Evolutionary conservation across 2,888 invertebrate genomes (phyloP), one percentile per base, ranked within the genome.

Genomic region (Eupeodes luniger): DNA sequence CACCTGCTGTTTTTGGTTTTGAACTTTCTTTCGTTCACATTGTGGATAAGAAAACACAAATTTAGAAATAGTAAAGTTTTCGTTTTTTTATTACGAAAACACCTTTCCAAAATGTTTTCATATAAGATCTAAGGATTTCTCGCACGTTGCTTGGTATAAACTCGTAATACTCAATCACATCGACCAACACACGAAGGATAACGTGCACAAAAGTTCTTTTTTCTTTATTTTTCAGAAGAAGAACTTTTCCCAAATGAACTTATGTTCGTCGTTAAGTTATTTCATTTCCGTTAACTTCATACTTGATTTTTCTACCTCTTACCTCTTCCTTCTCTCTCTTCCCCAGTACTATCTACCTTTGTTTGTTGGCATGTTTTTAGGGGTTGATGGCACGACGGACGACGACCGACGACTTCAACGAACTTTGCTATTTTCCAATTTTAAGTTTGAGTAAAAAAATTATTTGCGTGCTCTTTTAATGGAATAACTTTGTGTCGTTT

Each of bases 401-500:
- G 27, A 27, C 27, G 27, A 27, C 27, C 27, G 27, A 27, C 3
- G 27, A 27, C 3, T 27, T 11, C 5, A 16, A 16, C 7, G 44
- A 59, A 72, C 11, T 59, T 57, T 59, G 74, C 34, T 72, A 59
- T 74, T 83, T 86, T 80, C 74, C 83, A 86, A 86, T 83, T 79
- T 83, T 36, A 86, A 86, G 75, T 80, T 86, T 86, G 75, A 80
- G 75, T 86, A 34, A 51, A 83, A 27, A 86, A 82, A 79, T 79
- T 82, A 86, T 82, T 79, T 69, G 64, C 75, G 64, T 75, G 69
- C 49, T 78, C 62, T 66, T 75, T 27, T 82, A 79, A 82, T 86
- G 78, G 82, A 59, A 82, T 79, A 86, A 86, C 69, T 86, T 85
- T 82, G 16, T 14, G 80, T 80, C 74, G 62, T 27, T 27, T 2